Evolutionary conservation across 35 echinoderm and acorn worm species (phyloP), one percentile per base, ranked within the genome.

Genomic region (Apostichopus japonicus): DNA sequence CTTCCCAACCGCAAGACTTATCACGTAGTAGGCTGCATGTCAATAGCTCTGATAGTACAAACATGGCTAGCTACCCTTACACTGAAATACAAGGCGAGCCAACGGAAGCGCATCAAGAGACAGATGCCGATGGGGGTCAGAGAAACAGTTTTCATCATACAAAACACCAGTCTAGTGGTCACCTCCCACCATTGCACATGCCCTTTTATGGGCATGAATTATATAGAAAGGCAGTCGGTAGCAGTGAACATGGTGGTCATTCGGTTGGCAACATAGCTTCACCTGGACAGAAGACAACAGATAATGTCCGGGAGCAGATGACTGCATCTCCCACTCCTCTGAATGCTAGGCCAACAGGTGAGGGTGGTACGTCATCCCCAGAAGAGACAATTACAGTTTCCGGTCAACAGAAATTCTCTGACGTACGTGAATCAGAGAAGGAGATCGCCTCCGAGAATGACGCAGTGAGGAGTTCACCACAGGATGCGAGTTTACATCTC

Each of bases 31-130:
- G 71, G 16, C 17, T 75, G 22, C 71, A 75, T 75, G 71, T 23
- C 71, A 75, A 75, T 75, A 75, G 71, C 71, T n/a, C 71, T 75
- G n/a, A 75, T 75, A 24, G 21, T 75, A 75, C 71, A 75, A 75
- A 21, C 71, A 5, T 75, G 71, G 17, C 71, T n/a, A n/a, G 71
- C 17, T 75, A 75, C 71, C 71, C 71, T 75, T 75, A 19, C 71
- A 21, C 71, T 75, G 71, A 23, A 19, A 21, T 75, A 75, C 71
- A 75, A 23, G 22, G 17, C 2, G 71, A 75, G 7, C 21, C 21
- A 21, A 1, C 71, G 15, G 71, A 19, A 4, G 17, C 14, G 7
- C 71, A 19, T n/a, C 17, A 75, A n/a, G 71, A 75, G 71, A 6
- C 71, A 15, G 71, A n/a, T 6, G 17, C 21, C 4, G 71, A 75